These are phyloP conservation scores for Etheostoma nigrum DNA, from an alignment of 2,797 vertebrate species.

Conservation along the genomic window DNA sequence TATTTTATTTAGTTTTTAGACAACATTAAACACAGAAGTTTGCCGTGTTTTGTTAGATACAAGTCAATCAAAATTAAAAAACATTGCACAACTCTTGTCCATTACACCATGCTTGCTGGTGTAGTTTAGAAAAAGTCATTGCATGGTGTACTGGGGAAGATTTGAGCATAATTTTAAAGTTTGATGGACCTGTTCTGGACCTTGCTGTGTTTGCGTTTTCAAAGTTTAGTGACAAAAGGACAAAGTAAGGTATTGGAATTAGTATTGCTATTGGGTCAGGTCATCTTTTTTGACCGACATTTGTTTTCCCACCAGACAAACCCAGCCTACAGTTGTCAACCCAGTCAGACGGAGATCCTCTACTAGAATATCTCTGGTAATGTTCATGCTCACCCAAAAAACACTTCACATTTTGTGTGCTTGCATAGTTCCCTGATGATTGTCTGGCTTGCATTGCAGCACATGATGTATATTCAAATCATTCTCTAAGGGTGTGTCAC, in stretches of 20 bases:
- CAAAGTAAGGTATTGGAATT: not conserved
- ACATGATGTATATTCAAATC: not conserved
- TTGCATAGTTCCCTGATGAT: conserved; percentile 3
- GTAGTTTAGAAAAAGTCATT: not conserved
- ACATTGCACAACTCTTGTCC: not conserved
- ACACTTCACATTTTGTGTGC: not conserved
- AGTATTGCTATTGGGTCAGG: not conserved
- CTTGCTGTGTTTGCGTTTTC: not conserved
- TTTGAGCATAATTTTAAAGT: not conserved
- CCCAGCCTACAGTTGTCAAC: conserved; percentile 90
- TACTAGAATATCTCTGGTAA: conserved; percentile 95
- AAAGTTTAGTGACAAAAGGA: not conserved
- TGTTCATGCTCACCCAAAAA: conserved; percentile 27
- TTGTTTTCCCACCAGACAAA: conserved; percentile 86
- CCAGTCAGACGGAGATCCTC: conserved; percentile 93
- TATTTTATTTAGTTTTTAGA: conserved; percentile 7
- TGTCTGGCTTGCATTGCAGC: conserved; percentile 6
- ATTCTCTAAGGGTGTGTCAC: not conserved
- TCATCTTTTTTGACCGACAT: not conserved
- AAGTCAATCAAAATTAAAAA: not conserved
- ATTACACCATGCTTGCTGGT: not conserved
- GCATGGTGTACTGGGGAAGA: not conserved
- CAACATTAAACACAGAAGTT: not conserved
- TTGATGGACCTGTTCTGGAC: not conserved
- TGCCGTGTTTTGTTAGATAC: not conserved